Base-by-base conservation (phyloP, 2,888 invertebrate species). In the Orchesellides sinensis region DNA sequence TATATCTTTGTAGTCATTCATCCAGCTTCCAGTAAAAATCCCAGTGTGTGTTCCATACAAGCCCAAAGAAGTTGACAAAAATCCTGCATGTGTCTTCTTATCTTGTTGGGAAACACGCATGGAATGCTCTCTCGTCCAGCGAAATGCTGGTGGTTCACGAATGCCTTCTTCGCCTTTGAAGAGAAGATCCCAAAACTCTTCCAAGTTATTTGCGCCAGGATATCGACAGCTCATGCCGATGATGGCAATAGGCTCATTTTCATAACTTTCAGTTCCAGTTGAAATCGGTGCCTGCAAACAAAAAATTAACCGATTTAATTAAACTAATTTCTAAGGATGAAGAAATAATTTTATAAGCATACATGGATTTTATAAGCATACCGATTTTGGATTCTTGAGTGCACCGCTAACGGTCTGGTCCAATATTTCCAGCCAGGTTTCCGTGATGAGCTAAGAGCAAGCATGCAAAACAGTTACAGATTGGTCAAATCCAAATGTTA, bases 1-100 rank as follows among this genome's bases (percentile, higher is more conserved):
- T 19, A 79, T 61, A 10, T 72, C 79, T 19, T 59, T 74, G 35
- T 82, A 82, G n/a, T 82, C 75, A 17, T 63, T 27, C 32, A 56
- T 61, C 82, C 82, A 82, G 25, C 66, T 45, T 12, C 82, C 82
- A 4, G 59, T 59, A 32, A 82, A 82, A n/a, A 82, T 54, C 6
- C 69, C 74, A 5, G 73, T 61, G 29, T 66, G 29, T 1, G 65
- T 56, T n/a, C 72, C 80, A 4, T 63, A n/a, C 8, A 80, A 10
- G 5, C 17, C n/a, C 0, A 45, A n/a, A 0, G 80, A 23, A 1
- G 45, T 45, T 0, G 35, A 32, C 1, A 83, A 47, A 45, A 83
- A 83, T 0, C 83, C 83, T 1, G 69, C 83, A 23, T 47, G 61
- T 10, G 66, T 70, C 10, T 45, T 66, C 6, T 29, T 5, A 19